Evolutionary conservation across 2,113 vertebrate genomes (phyloP).

Genomic region (Choloepus hoffmanni): DNA sequence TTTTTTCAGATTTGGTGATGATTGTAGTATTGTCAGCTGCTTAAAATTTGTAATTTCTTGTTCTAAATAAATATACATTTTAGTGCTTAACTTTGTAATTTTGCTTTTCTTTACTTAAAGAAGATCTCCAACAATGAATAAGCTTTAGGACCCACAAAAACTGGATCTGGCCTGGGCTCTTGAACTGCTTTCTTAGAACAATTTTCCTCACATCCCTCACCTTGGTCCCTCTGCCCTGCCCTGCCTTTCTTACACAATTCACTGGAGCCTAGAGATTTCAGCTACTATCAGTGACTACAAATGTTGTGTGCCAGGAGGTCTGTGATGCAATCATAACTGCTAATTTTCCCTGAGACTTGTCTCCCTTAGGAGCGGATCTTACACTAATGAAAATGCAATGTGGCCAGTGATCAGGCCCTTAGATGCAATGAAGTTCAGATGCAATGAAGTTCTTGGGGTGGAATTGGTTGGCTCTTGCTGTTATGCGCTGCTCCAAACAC

Average conservation of each 20-base stretch:
- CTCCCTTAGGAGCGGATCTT: background rate
- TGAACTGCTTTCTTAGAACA: background rate
- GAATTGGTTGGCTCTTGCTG: background rate
- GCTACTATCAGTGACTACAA: background rate
- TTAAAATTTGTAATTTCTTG: background rate
- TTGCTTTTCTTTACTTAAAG: background rate
- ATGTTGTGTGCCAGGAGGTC: background rate
- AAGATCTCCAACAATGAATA: background rate
- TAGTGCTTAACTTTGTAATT: background rate
- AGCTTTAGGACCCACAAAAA: background rate
- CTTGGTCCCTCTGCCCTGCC: background rate
- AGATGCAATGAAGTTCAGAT: too few relatives aligned
- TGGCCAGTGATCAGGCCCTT: background rate
- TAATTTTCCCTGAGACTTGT: background rate
- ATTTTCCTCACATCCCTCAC: background rate
- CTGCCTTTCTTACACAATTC: background rate
- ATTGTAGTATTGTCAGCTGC: background rate
- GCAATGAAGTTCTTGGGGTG: background rate
- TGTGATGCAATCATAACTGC: accelerated
- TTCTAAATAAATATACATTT: background rate
- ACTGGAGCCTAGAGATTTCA: background rate
- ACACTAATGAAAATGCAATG: background rate
- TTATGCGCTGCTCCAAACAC: background rate
- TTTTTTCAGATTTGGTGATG: background rate
- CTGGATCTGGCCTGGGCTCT: accelerated